Evolutionary conservation across 92 coral and sea anemone species (phyloP), one percentile per base, ranked within the genome.

Genomic region (Meandrina meandrites): DNA sequence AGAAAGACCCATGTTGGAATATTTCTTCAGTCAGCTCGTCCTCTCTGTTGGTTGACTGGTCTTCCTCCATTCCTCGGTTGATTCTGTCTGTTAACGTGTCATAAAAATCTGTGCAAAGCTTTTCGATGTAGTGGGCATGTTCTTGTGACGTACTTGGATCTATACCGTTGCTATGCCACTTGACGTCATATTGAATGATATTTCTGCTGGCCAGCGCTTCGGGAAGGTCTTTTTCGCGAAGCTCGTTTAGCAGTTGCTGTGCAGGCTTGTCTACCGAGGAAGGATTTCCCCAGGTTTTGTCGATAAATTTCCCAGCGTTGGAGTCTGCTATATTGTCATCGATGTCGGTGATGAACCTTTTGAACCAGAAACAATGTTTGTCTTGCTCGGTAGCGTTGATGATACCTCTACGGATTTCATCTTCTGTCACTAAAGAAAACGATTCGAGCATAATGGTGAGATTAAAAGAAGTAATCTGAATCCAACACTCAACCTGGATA

Each of bases 361-460:
- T 95, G 84, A 95, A 95, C 98, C 98, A 95, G 74, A 89, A 95
- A 71, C 98, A 95, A 66, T 90, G 98, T 69, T 89, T 91, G n/a
- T 90, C 96, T 24, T 92, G 93, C 70, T 79, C 82, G 36, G 79
- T 76, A 8, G 98, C 93, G 19, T 90, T 85, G 57, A 95, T 91
- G 3, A 93, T 75, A 17, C 98, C 98, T 71, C 94, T 88, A 16
- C 98, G 94, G 78, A 95, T 93, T 88, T 95, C 98, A 87, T 93
- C 96, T 83, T 95, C 98, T 2, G 98, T 95, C 51, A 95, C 98
- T 95, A 78, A 16, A 87, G 37, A 18, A 53, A 83, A 27, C 1
- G 13, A 35, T 6, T 35, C 4, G 1, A 73, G 51, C 13, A 37
- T 13, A 9, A 8, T 19, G 1, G 48, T 19, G 30, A 34, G 18